Evolutionary conservation across 2,113 vertebrate species (phyloP), one percentile per base, ranked within the genome.

Genomic region (Silurus meridionalis): DNA sequence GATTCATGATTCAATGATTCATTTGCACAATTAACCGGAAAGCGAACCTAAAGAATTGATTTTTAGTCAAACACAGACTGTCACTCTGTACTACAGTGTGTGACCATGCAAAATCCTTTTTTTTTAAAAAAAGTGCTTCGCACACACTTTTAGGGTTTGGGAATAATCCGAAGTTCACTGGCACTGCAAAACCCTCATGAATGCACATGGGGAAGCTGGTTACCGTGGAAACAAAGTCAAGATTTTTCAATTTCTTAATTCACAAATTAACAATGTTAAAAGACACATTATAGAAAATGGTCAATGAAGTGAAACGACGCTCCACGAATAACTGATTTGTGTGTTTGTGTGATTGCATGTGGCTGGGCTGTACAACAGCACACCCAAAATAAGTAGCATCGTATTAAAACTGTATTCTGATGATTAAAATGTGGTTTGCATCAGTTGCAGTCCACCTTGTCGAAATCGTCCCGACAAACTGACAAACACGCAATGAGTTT

Each of bases 181-280:
- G 92, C 93, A 93, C 88, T 91, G 93, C 93, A 92, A 93, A 93
- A 93, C 94, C 94, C 91, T 92, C 91, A 92, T 92, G 93, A 93
- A 92, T 92, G 93, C 91, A 86, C 8, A 37, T 50, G 80, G 63
- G 14, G 50, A 64, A 83, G 48, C 91, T 78, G 91, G 95, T 95
- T 95, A 91, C 94, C 92, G 93, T 95, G 94, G 95, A 95, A 95
- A 95, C 94, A 94, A 93, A 94, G 93, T 60, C 53, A 58, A 37
- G 17, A 52, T 60, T 84, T 58, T 61, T 50, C 21, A 55, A 84
- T 84, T 84, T 84, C 55, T 60, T 28, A 84, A 84, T 84, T 57
- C 74, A 74, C 28, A n/a, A 84, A 84, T 84, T 46, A 84, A 61
- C 69, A 58, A 48, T 48, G 25, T 46, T 37, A 50, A 84, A 60